These are phyloP conservation scores for Caenorhabditis sinica DNA, from an alignment of 2,888 invertebrate species.

Conservation along the genomic window DNA sequence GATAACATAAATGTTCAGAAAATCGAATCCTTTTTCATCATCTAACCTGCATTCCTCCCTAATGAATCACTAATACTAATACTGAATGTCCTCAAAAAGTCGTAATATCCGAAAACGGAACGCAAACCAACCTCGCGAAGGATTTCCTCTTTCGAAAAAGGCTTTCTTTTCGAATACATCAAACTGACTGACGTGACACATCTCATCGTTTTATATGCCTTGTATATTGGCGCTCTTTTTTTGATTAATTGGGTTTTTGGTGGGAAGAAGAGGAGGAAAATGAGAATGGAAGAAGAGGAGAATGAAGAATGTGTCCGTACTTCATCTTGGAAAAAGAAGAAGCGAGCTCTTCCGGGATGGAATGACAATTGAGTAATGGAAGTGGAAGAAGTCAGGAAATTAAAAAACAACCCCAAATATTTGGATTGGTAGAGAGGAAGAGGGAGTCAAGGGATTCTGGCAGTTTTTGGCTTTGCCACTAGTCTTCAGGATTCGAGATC, in stretches of 20 bases:
- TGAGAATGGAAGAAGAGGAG: background rate
- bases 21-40: no score
- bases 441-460: background rate
- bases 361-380: conserved; percentile 4
- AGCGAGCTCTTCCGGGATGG: background rate
- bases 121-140: conserved; percentile 12
- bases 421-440: background rate
- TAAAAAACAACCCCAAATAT: background rate
- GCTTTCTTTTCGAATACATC: conserved; percentile 20
- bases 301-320: background rate
- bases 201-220: background rate
- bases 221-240: conserved; percentile 13
- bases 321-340: conserved; percentile 3
- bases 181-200: conserved; percentile 46
- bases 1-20: no score
- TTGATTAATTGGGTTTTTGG: conserved; percentile 32
- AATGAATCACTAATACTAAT: no score
- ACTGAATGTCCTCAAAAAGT: background rate
- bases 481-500: no score
- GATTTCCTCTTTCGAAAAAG: conserved; percentile 38
- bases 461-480: no score
- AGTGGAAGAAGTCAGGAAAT: background rate
- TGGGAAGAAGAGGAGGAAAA: background rate
- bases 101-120: background rate
- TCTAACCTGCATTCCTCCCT: no score